Base-by-base conservation (phyloP, 2,113 vertebrate genomes). In the Neomonachus schauinslandi region DNA sequence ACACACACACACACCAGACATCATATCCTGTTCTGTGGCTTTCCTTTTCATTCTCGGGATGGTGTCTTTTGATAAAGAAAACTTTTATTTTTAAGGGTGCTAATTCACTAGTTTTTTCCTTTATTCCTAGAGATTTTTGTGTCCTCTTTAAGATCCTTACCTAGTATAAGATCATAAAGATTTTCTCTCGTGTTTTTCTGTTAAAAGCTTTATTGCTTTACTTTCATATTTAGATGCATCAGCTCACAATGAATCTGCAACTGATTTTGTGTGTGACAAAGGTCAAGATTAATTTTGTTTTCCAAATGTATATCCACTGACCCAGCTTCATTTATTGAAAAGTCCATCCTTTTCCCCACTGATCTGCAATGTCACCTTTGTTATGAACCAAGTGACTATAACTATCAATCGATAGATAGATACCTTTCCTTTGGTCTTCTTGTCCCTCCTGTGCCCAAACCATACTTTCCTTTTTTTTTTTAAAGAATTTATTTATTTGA, bases 211-310 rank as follows among this genome's bases (percentile, higher is more conserved):
- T 57, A 55, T 67, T 91, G 49, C 16, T 61, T 91, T 93, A 33
- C 36, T 81, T 93, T 85, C 31, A 61, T 18, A 59, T 92, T 80
- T 71, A 74, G 22, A 81, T 55, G 21, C 39, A 87, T 95, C 74
- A 51, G 24, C 36, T 67, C 26, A 42, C 46, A 87, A 49, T 53
- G 12, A 26, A 74, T 79, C 51, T 91, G 33, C 33, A 85, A 76
- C 12, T 67, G 36, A 36, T 57, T 94, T 46, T 59, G 22, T 61
- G 16, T 28, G 26, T 36, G 15, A 39, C 19, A 89, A 16, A 79
- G 19, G 36, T 91, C 49, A 67, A 65, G 65, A 63, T 81, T 74
- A 80, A 65, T 67, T 91, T 91, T 87, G 36, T 91, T 89, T 91
- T 59, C 55, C 82, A 82, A 42, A 4, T 42, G 49, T n/a, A 16